These are phyloP conservation scores for Clistopyga incitator DNA, from an alignment of 2,888 invertebrate species.

Conservation along the genomic window DNA sequence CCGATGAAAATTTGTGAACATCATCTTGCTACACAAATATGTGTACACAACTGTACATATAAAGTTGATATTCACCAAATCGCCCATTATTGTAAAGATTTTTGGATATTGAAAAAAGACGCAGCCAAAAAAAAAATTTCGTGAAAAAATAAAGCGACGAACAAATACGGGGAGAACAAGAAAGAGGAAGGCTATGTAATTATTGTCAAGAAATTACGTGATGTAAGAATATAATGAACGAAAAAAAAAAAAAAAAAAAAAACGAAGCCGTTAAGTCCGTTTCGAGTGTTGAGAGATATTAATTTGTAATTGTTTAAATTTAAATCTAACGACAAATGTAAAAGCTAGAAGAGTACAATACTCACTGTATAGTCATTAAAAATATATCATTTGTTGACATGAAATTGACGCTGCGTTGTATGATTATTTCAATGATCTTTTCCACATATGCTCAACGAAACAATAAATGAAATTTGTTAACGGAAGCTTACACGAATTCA, in stretches of 20 bases:
- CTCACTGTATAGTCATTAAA: slow-evolving; percentile 80
- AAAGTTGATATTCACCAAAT: slow-evolving; percentile 20
- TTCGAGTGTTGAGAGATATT: slow-evolving; percentile 78
- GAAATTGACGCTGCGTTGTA: slow-evolving; percentile 66
- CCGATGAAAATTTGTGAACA: slow-evolving; percentile 10
- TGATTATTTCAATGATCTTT: background rate
- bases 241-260: too few species aligned
- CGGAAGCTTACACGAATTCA: background rate
- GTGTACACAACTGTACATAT: slow-evolving; percentile 18
- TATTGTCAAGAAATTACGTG: slow-evolving; percentile 68
- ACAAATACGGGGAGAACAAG: slow-evolving; percentile 25
- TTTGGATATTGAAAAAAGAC: slow-evolving; percentile 25
- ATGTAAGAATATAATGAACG: slow-evolving; percentile 49
- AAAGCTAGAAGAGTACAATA: slow-evolving; percentile 78
- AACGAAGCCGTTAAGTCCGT: slow-evolving; percentile 75
- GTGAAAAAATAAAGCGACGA: slow-evolving; percentile 23
- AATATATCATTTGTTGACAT: slow-evolving; percentile 82
- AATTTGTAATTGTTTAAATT: slow-evolving; percentile 81
- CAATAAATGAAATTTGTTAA: background rate
- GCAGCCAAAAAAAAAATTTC: slow-evolving; percentile 21
- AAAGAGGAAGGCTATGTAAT: slow-evolving; percentile 61
- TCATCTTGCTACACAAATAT: too few species aligned
- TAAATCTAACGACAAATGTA: slow-evolving; percentile 80
- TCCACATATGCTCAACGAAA: background rate
- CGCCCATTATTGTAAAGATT: slow-evolving; percentile 17